Conservation (phyloP, 2,113 vertebrate genomes). For the Formicarius rufipectus region DNA sequence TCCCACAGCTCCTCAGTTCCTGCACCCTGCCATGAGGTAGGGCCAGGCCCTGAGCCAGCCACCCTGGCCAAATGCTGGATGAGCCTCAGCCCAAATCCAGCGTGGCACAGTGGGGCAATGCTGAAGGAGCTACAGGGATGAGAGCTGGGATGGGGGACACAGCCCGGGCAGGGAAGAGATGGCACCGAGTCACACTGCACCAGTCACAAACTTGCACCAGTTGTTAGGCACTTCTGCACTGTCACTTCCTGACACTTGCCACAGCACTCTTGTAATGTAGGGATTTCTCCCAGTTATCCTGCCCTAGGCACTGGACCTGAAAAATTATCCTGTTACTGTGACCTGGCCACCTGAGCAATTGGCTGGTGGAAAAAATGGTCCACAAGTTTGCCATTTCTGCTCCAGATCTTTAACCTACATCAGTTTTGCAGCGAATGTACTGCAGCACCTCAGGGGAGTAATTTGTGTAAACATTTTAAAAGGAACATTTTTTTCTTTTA, state of each 20-base stretch:
- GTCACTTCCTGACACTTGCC: not conserved
- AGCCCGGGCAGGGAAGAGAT: not conserved
- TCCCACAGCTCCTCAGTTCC: not conserved
- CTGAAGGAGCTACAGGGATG: not conserved
- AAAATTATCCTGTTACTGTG: not conserved
- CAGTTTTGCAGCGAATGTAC: not conserved
- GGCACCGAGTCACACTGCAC: not conserved
- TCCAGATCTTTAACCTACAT: conserved; percentile 9
- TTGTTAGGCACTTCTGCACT: not conserved
- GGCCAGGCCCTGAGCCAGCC: not conserved
- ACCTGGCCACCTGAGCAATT: not conserved
- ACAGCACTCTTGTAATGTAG: fast-evolving
- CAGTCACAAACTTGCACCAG: not conserved
- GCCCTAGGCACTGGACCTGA: not conserved
- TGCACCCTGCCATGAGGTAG: fast-evolving
- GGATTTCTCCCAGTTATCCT: not conserved
- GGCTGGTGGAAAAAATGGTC: not conserved
- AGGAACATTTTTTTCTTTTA: conserved; percentile 36
- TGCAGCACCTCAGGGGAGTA: not conserved
- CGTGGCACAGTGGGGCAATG: fast-evolving
- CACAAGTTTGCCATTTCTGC: conserved; percentile 22
- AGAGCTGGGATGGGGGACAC: not conserved
- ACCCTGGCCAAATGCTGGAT: not conserved
- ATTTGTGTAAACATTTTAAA: conserved; percentile 54
- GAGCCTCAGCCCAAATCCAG: not conserved